A percentile compares a stretch with the other conserved stretches of the same genome.
phyloP scores from a whole-genome alignment of 37 sponge, comb jelly and placozoan species.

The Oscarella lobularis region DNA sequence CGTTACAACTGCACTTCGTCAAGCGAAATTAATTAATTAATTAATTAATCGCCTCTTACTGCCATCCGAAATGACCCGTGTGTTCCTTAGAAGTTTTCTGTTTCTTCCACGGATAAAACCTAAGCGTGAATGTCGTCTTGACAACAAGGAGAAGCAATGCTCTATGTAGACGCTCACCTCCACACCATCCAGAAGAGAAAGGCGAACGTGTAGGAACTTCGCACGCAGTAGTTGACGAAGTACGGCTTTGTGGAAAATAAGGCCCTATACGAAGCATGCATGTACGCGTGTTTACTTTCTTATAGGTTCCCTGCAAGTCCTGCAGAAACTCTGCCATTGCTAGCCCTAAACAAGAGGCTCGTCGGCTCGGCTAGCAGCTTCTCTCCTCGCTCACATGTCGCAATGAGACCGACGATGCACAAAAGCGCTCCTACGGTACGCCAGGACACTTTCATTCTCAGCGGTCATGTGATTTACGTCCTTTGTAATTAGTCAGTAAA shows the following conservation, averaged over 20 bases:
- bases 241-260: not conserved
- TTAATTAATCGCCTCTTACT: not conserved
- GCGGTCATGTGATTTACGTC: too few species aligned
- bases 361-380: too few species aligned
- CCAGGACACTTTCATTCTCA: not conserved
- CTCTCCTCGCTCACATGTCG: conserved; percentile 20
- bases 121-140: not conserved
- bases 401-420: conserved; percentile 20
- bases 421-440: conserved; percentile 14
- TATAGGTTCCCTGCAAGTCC: conserved; percentile 11
- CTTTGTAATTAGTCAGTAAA: too few species aligned
- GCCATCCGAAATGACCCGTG: too few species aligned
- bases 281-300: too few species aligned
- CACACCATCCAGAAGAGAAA: not conserved
- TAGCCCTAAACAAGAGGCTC: conserved; percentile 42
- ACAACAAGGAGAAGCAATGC: too few species aligned
- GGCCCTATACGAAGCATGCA: not conserved
- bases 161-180: not conserved
- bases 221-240: not conserved
- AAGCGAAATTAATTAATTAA: not conserved
- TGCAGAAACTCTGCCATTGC: conserved; percentile 47
- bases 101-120: too few species aligned
- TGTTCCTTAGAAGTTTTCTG: too few species aligned
- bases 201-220: not conserved
- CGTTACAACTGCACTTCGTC: too few species aligned